phyloP scores from a whole-genome alignment of 2,888 invertebrate species.

The Desoria tigrina region DNA sequence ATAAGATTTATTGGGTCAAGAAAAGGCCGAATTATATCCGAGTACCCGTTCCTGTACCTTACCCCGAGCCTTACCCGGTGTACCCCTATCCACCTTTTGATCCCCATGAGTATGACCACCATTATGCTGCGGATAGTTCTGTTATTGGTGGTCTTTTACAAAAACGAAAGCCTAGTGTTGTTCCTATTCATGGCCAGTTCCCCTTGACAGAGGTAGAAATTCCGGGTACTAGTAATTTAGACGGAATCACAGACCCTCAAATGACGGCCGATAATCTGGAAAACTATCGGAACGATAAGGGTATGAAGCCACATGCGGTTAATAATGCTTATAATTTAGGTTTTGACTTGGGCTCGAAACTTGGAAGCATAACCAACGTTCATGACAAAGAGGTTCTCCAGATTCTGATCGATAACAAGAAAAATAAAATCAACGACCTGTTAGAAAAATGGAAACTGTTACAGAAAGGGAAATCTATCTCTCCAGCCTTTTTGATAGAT shows the following conservation, averaged over 20 bases:
- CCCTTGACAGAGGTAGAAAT: too few relatives aligned
- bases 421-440: conserved; percentile 37
- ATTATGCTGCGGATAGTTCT: too few relatives aligned
- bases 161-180: too few relatives aligned
- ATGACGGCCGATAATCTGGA: conserved; percentile 24
- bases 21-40: conserved; percentile 31
- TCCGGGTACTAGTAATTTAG: too few relatives aligned
- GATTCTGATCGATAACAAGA: conserved; percentile 42
- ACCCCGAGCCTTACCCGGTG: conserved; percentile 26
- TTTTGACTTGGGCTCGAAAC: conserved; percentile 29
- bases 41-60: conserved; percentile 26
- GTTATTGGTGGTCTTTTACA: too few relatives aligned
- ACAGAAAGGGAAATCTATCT: conserved; percentile 21
- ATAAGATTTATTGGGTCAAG: conserved; percentile 33
- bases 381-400: conserved; percentile 44
- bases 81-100: not conserved
- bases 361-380: conserved; percentile 30
- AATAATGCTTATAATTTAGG: conserved; percentile 28
- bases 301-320: conserved; percentile 18
- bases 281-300: conserved; percentile 7
- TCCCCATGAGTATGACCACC: not conserved
- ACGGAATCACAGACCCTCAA: too few relatives aligned
- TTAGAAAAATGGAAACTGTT: conserved; percentile 40
- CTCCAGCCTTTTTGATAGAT: not conserved
- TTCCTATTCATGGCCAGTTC: too few relatives aligned